Conservation (phyloP, 2,113 vertebrate genomes). For the Odocoileus hemionus region DNA sequence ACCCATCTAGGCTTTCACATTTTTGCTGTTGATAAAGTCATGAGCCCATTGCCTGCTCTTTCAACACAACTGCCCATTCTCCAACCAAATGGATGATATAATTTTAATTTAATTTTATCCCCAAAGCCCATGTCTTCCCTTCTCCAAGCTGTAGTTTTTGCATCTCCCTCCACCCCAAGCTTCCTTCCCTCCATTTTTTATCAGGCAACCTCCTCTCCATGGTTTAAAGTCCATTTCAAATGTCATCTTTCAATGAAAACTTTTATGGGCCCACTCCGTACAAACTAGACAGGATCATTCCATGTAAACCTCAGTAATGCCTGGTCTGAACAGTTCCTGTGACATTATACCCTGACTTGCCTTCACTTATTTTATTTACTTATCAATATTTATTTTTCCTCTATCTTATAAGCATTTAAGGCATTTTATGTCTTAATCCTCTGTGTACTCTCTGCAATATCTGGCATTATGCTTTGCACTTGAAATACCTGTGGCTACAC, state of each 20-base stretch:
- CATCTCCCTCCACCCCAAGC: neutral
- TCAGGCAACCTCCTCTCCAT: neutral
- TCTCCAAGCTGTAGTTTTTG: neutral
- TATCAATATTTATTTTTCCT: conserved; percentile 7
- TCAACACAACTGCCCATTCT: neutral
- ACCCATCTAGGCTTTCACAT: neutral
- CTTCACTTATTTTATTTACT: neutral
- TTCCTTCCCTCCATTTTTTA: neutral
- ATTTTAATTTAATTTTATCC: neutral
- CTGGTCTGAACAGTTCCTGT: neutral
- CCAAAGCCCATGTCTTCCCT: neutral
- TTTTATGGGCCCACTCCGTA: neutral
- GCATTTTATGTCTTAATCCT: neutral
- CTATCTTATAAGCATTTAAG: neutral
- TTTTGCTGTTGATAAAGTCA: neutral
- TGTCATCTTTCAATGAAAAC: conserved; percentile 7
- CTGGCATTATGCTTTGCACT: neutral
- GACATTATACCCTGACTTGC: neutral
- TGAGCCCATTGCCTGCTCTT: neutral
- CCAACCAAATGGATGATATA: neutral
- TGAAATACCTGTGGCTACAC: neutral
- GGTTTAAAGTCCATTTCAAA: neutral
- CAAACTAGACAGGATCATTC: neutral
- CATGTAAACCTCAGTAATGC: neutral
- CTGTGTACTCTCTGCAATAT: neutral